A percentile compares a stretch with the other conserved stretches of the same genome.
Conservation (phyloP, 2,113 vertebrate species). For the Phycodurus eques region DNA sequence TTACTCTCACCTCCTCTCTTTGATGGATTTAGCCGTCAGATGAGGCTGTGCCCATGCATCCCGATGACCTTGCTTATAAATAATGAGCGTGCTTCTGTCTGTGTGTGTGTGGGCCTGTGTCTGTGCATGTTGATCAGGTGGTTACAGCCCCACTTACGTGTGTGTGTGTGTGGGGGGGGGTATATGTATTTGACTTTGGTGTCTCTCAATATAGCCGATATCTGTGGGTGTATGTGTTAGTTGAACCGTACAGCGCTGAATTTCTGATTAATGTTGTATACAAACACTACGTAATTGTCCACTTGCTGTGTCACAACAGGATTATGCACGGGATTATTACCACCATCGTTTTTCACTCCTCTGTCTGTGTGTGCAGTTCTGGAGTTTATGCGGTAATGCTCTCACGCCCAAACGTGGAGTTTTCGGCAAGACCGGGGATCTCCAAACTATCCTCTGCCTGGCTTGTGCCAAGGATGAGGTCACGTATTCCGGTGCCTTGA, state of each 20-base stretch:
- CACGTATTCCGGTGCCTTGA: slow-evolving; percentile 96
- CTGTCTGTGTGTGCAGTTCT: slow-evolving; percentile 83
- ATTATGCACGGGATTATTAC: slow-evolving; percentile 60
- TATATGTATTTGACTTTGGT: slow-evolving; percentile 43
- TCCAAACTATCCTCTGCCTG: slow-evolving; percentile 97
- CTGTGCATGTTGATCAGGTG: slow-evolving; percentile 65
- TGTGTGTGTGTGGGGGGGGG: background rate
- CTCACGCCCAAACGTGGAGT: slow-evolving; percentile 93
- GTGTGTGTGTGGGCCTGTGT: slow-evolving; percentile 28
- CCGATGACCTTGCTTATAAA: slow-evolving; percentile 69
- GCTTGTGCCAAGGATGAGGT: slow-evolving; percentile 94
- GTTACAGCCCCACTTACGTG: slow-evolving; percentile 34
- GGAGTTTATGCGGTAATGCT: slow-evolving; percentile 97
- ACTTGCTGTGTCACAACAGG: slow-evolving; percentile 44
- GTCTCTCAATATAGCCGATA: slow-evolving; percentile 24
- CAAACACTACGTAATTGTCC: slow-evolving; percentile 46
- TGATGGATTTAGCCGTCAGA: slow-evolving; percentile 61
- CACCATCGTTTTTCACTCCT: slow-evolving; percentile 29
- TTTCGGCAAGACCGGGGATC: slow-evolving; percentile 96
- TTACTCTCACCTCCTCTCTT: slow-evolving; percentile 40
- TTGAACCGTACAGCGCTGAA: slow-evolving; percentile 18
- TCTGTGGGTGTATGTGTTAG: slow-evolving; percentile 10
- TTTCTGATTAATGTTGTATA: slow-evolving; percentile 7
- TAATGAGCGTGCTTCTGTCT: slow-evolving; percentile 40
- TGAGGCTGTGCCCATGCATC: slow-evolving; percentile 59